These are phyloP conservation scores for Chironex yamaguchii DNA, from an alignment of 30 jellyfish, hydroid and myxozoan species.

Conservation along the genomic window DNA sequence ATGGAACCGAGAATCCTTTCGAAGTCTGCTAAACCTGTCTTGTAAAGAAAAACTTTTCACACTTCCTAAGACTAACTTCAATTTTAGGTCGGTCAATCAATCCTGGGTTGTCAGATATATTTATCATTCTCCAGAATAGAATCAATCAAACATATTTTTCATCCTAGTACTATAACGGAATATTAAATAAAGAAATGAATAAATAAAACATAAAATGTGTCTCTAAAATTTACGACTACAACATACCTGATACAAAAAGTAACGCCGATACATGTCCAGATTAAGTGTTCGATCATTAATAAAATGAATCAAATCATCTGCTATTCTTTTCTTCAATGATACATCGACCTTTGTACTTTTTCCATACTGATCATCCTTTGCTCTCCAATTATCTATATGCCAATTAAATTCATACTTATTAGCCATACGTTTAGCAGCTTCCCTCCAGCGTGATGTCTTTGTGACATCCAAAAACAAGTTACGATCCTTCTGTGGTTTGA, in stretches of 20 bases:
- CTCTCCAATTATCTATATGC: slow-evolving; percentile 77
- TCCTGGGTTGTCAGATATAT: no score
- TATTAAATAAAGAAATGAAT: no score
- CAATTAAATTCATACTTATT: slow-evolving; percentile 54
- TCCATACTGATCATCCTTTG: not conserved
- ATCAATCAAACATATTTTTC: no score
- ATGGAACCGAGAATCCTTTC: no score
- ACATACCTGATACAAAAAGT: slow-evolving; percentile 83
- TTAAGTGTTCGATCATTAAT: slow-evolving; percentile 69
- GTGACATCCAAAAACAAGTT: not conserved
- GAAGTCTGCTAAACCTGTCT: no score
- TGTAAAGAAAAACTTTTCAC: no score
- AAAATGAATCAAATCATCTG: slow-evolving; percentile 71
- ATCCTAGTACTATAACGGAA: no score
- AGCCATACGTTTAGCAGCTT: slow-evolving; percentile 53
- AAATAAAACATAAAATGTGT: no score
- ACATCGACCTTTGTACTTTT: slow-evolving; percentile 17
- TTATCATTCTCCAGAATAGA: no score
- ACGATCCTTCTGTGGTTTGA: slow-evolving; percentile 19
- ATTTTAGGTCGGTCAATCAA: no score
- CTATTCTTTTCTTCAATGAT: slow-evolving; percentile 14
- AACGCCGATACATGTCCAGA: slow-evolving; percentile 77
- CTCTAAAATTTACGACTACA: no score
- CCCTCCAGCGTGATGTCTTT: slow-evolving; percentile 53
- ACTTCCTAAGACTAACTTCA: no score